Evolutionary conservation across 2,888 invertebrate genomes (phyloP).

Genomic region (Shargacucullia verbasci): DNA sequence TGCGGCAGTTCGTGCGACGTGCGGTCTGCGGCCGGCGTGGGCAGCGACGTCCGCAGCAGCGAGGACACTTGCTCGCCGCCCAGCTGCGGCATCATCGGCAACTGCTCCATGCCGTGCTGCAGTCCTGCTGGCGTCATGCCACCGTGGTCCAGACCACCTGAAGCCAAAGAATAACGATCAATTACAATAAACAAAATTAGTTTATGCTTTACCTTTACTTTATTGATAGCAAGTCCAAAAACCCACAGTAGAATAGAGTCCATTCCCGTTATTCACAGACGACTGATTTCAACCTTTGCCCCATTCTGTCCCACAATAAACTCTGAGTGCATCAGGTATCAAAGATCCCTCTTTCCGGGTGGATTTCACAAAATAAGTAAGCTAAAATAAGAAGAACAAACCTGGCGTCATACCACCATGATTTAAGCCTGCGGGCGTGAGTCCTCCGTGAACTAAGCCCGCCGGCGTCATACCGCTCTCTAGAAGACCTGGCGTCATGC

Average conservation of each 20-base stretch:
- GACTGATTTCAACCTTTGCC: no score
- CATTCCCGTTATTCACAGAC: no score
- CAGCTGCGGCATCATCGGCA: slow-evolving; percentile 91
- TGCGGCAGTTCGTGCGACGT: slow-evolving; percentile 57
- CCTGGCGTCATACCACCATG: slow-evolving; percentile 85
- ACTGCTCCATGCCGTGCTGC: slow-evolving; percentile 76
- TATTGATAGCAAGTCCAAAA: no score
- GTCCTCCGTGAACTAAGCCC: slow-evolving; percentile 79
- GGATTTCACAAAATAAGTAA: no score
- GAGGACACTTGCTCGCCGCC: slow-evolving; percentile 85
- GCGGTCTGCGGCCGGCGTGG: slow-evolving; percentile 49
- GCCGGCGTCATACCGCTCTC: slow-evolving; percentile 75
- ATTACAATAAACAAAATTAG: no score
- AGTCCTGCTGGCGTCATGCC: slow-evolving; percentile 79
- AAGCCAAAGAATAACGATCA: neutral
- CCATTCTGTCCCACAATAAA: no score
- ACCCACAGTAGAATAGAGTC: no score
- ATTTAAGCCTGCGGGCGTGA: slow-evolving; percentile 80
- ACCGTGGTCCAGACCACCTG: slow-evolving; percentile 70
- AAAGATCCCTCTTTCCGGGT: no score
- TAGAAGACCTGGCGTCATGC: slow-evolving; percentile 75
- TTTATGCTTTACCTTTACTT: no score
- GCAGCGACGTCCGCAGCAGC: slow-evolving; percentile 54
- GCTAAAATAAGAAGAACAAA: slow-evolving; percentile 24
- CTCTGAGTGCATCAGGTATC: no score